Conservation (phyloP, 2,888 invertebrate species). For the Protonemura montana region DNA sequence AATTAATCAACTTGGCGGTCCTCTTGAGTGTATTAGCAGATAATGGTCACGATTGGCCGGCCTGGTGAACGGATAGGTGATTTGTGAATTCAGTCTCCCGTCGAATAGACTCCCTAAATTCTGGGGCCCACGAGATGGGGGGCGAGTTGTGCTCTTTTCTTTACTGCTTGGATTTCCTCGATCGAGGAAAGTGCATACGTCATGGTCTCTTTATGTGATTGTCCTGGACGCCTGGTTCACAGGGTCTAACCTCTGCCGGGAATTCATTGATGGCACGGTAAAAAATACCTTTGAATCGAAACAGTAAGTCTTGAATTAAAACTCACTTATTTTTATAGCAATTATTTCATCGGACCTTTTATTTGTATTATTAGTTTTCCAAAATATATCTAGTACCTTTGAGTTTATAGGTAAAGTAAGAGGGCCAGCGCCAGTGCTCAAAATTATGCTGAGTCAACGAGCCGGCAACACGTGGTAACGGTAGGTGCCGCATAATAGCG, state of each 20-base stretch:
- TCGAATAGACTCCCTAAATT: constrained; percentile 28
- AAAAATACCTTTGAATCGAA: too few species aligned
- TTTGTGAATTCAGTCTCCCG: background rate
- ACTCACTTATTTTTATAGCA: too few species aligned
- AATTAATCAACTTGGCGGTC: background rate
- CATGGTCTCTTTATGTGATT: constrained; percentile 18
- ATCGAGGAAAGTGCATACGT: constrained; percentile 29
- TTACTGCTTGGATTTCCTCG: constrained; percentile 32
- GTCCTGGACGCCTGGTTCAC: constrained; percentile 31
- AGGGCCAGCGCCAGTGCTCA: too few species aligned
- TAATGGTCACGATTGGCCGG: constrained; percentile 14
- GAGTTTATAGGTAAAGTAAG: too few species aligned
- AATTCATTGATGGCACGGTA: too few species aligned
- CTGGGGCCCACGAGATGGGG: background rate
- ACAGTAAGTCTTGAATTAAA: too few species aligned
- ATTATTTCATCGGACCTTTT: too few species aligned
- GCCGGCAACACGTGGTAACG: too few species aligned
- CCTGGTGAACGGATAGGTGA: constrained; percentile 18
- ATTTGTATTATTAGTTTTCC: too few species aligned
- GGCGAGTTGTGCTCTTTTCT: constrained; percentile 26
- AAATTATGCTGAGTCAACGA: too few species aligned
- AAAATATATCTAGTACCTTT: too few species aligned
- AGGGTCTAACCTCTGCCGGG: background rate
- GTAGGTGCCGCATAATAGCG: too few species aligned
- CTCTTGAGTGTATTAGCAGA: constrained; percentile 16